Conservation (phyloP, 2,888 invertebrate species). For the Chalcosyrphus nemorum region DNA sequence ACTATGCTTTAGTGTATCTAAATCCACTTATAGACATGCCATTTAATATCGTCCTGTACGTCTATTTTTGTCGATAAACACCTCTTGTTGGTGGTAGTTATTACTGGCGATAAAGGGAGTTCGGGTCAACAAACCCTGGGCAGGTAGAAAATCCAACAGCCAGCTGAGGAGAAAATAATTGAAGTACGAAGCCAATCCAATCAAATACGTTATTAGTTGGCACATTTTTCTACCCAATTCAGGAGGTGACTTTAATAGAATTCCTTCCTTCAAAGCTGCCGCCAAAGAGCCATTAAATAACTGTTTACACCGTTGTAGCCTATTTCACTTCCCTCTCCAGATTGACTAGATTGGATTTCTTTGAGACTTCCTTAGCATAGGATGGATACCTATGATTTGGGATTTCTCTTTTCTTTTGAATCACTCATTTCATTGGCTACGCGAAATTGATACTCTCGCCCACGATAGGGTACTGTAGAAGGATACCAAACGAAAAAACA, state of each 20-base stretch:
- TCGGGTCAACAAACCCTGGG: neutral
- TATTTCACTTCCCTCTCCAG: constrained; percentile 6
- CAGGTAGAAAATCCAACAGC: neutral
- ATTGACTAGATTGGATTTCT: constrained; percentile 49
- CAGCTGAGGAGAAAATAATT: constrained; percentile 9
- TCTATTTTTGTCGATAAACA: neutral
- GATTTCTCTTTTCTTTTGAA: neutral
- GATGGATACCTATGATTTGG: neutral
- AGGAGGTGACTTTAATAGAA: constrained; percentile 1
- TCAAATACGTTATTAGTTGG: constrained; percentile 38
- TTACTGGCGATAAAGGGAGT: neutral
- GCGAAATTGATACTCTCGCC: constrained; percentile 25
- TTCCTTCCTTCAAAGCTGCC: neutral
- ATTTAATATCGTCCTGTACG: neutral
- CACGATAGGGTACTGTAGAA: neutral
- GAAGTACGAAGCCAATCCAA: constrained; percentile 34
- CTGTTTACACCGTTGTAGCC: constrained; percentile 29
- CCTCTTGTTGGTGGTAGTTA: neutral
- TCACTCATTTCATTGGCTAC: neutral
- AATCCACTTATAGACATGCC: constrained; percentile 5
- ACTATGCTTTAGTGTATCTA: neutral
- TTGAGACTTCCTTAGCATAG: neutral
- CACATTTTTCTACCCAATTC: neutral
- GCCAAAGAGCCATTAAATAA: constrained; percentile 19
- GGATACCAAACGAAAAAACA: neutral